A percentile compares a stretch with the other conserved stretches of the same genome.
Conservation (phyloP, 1,140 invertebrate genomes). For the Heliconius hewitsoni region DNA sequence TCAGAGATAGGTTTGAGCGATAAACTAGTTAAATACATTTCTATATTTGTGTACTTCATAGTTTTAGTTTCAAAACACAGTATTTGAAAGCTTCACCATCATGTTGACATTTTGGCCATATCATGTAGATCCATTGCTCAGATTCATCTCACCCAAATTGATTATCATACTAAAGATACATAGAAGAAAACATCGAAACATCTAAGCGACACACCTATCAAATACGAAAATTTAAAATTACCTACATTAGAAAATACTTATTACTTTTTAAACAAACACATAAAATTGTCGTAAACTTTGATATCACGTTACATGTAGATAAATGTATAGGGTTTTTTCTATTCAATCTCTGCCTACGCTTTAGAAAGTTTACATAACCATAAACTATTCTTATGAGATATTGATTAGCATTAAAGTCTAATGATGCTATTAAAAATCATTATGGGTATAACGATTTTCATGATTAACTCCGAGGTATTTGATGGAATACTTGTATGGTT, state of each 20-base stretch:
- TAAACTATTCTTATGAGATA: slow-evolving; percentile 29
- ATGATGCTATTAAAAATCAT: slow-evolving; percentile 33
- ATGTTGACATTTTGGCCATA: no score
- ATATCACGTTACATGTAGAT: slow-evolving; percentile 26
- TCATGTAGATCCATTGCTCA: not conserved
- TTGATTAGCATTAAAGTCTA: slow-evolving; percentile 34
- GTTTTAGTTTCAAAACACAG: not conserved
- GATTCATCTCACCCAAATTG: not conserved
- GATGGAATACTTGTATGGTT: slow-evolving; percentile 3
- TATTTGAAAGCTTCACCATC: not conserved
- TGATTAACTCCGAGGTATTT: slow-evolving; percentile 8
- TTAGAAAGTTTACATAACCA: slow-evolving; percentile 32
- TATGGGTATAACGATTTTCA: slow-evolving; percentile 21
- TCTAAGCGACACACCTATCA: slow-evolving; percentile 24
- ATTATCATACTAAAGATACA: slow-evolving; percentile 5
- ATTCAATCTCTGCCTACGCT: slow-evolving; percentile 27
- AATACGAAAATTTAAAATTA: slow-evolving; percentile 28
- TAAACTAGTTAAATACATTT: no score
- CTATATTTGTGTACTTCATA: no score
- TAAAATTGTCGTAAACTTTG: slow-evolving; percentile 31
- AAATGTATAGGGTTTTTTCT: no score
- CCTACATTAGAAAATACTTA: slow-evolving; percentile 27
- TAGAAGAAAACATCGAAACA: slow-evolving; percentile 6
- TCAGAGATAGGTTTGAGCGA: no score
- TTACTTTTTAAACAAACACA: slow-evolving; percentile 31